Evolutionary conservation across 2,888 invertebrate genomes (phyloP).

Genomic region (Bellardia bayeri): DNA sequence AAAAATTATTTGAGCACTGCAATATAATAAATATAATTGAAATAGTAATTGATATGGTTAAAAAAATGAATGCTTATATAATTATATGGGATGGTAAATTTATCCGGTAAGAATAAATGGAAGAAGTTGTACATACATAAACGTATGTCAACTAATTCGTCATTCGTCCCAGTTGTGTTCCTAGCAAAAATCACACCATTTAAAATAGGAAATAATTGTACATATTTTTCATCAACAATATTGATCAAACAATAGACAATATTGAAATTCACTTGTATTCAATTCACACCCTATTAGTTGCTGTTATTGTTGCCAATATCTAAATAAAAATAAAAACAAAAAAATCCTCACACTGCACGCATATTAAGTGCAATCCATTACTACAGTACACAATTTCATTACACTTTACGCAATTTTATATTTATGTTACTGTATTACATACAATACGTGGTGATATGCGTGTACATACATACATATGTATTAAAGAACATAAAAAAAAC

Average conservation of each 20-base stretch:
- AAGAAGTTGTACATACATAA: too few relatives aligned
- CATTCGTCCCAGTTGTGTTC: too few relatives aligned
- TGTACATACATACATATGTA: neutral
- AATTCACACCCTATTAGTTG: constrained; percentile 51
- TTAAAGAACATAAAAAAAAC: neutral
- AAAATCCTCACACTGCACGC: constrained; percentile 31
- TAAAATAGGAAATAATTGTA: constrained; percentile 15
- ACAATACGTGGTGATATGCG: neutral
- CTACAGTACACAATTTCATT: constrained; percentile 31
- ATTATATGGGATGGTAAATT: too few relatives aligned
- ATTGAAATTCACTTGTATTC: constrained; percentile 30
- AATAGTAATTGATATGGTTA: too few relatives aligned
- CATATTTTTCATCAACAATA: constrained; percentile 1
- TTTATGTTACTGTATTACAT: neutral
- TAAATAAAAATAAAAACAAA: neutral
- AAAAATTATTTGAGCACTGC: too few relatives aligned
- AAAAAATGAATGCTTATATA: too few relatives aligned
- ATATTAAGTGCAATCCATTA: constrained; percentile 35
- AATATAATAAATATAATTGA: too few relatives aligned
- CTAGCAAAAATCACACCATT: constrained; percentile 15
- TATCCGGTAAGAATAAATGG: too few relatives aligned
- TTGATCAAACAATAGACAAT: constrained; percentile 65
- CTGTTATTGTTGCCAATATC: constrained; percentile 23
- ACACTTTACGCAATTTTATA: constrained; percentile 53
- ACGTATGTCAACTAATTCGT: too few relatives aligned